Conservation (phyloP, 2,888 invertebrate species). For the Lasioglossum leucozonium region DNA sequence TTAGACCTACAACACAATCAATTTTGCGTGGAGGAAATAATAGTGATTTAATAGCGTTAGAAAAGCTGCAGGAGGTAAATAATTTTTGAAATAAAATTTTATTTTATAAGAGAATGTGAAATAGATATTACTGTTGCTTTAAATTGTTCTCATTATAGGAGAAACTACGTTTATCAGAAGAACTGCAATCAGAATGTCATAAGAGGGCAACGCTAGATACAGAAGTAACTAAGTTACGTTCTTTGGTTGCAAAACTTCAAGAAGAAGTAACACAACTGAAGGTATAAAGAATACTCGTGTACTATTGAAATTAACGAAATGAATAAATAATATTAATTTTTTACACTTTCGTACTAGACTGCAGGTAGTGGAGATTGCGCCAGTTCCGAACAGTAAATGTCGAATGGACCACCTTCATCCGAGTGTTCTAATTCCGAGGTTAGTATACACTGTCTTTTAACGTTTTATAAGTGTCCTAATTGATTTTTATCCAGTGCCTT, state of each 20-base stretch:
- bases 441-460: conserved; percentile 70
- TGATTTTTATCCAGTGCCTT: conserved; percentile 62
- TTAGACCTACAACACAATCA: conserved; percentile 81
- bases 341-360: conserved; percentile 65
- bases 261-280: conserved; percentile 78
- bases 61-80: conserved; percentile 78
- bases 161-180: conserved; percentile 83
- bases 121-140: neutral
- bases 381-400: conserved; percentile 78
- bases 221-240: conserved; percentile 76
- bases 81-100: neutral
- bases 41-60: conserved; percentile 68
- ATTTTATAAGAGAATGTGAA: neutral
- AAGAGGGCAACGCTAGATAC: conserved; percentile 72
- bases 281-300: conserved; percentile 64
- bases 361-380: conserved; percentile 75
- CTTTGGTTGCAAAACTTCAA: conserved; percentile 74
- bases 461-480: conserved; percentile 38
- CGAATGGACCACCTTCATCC: conserved; percentile 80
- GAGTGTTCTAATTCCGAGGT: conserved; percentile 82
- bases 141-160: conserved; percentile 83
- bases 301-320: neutral
- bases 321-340: neutral
- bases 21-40: conserved; percentile 66
- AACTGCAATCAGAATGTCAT: conserved; percentile 83